Evolutionary conservation across 2,888 invertebrate species (phyloP), one percentile per base, ranked within the genome.

Genomic region (Synanthedon myopaeformis): DNA sequence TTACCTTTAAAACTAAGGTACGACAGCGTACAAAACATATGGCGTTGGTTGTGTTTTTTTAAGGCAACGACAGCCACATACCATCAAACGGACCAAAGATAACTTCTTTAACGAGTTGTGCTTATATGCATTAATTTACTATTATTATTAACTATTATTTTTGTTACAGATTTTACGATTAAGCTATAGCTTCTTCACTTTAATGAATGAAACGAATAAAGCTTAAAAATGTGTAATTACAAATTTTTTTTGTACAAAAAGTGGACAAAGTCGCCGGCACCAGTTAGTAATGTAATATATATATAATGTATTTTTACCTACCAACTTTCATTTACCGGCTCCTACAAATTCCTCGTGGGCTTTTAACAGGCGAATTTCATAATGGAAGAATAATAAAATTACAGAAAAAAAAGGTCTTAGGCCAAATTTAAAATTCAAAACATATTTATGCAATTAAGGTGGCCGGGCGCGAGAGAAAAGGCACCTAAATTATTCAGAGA

Each of bases 131-230:
- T 45, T 45, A 45, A 45, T 13, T 4, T 45, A 10, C 2, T 45
- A 14, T 5, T 28, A 28, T 28, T 28, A 28, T 19, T 4, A 28
- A 28, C 28, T 8, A 0, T 49, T 17, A 23, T 52, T 57, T 54
- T 59, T 55, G 52, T 70, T 67, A n/a, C 79, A 82, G 82, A 79
- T 82, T 23, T 62, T 82, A 13, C 70, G 73, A 4, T 59, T 67
- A 5, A 81, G 77, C 57, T 82, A 81, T 65, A 82, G 80, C 52
- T 82, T 81, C 56, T 82, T 73, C 58, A 78, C 81, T 0, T 64
- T 82, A 50, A 54, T 82, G 41, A 74, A 72, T 52, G 67, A 63
- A 55, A 79, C 78, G 0, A 72, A 69, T 14, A 45, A 14, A 10
- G 35, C 8, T 35, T 35, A 35, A 35, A 8, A 35, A 35, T 35